A percentile compares a stretch with the other conserved stretches of the same genome.
These are phyloP conservation scores for Iguana delicatissima DNA, from an alignment of 2,797 vertebrate species.

Conservation along the genomic window DNA sequence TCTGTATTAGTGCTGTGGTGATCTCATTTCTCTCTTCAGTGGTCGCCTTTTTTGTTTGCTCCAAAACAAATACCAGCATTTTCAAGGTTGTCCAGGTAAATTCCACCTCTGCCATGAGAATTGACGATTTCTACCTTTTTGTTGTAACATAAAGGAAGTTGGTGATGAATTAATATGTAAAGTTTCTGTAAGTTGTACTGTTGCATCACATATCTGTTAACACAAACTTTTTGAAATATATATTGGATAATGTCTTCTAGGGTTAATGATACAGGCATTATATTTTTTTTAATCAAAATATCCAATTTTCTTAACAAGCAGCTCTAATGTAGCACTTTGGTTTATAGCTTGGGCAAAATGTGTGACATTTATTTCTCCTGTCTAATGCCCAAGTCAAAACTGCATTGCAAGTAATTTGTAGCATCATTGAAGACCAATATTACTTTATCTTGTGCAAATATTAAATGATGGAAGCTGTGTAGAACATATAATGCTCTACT, in stretches of 20 bases:
- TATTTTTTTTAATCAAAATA: not conserved
- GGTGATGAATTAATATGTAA: conserved; percentile 73
- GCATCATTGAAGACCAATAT: conserved; percentile 49
- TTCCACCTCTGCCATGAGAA: not conserved
- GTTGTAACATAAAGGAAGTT: conserved; percentile 60
- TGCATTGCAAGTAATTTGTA: conserved; percentile 42
- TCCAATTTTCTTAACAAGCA: not conserved
- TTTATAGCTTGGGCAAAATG: conserved; percentile 19
- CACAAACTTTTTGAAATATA: accelerated
- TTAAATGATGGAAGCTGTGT: conserved; percentile 51
- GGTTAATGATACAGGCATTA: conserved; percentile 24
- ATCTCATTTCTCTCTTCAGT: not conserved
- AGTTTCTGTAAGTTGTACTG: not conserved
- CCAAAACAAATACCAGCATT: not conserved
- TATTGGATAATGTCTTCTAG: accelerated
- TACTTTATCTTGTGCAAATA: conserved; percentile 57
- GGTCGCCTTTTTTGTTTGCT: not conserved
- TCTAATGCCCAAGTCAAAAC: conserved; percentile 24
- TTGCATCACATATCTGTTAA: not conserved
- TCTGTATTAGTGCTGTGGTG: not conserved
- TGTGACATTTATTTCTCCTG: conserved; percentile 1
- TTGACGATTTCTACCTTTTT: conserved; percentile 13
- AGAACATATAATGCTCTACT: conserved; percentile 36
- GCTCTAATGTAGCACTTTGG: accelerated
- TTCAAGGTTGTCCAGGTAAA: not conserved